Conservation (phyloP, 2,888 invertebrate genomes). For the Andricus curvator region DNA sequence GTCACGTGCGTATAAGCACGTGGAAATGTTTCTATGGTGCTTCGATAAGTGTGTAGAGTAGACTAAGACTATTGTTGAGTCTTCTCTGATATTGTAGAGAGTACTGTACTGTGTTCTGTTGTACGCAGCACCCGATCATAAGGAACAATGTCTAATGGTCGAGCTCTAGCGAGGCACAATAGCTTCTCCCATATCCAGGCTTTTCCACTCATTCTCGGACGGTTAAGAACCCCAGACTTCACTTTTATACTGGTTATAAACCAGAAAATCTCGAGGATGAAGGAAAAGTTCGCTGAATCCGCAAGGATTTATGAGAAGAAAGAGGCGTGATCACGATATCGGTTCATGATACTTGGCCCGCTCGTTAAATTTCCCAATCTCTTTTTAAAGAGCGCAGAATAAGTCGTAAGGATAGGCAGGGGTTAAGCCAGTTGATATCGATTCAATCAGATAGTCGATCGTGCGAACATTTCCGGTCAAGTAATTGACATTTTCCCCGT, state of each 20-base stretch:
- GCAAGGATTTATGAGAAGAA: conserved; percentile 52
- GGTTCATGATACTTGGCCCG: conserved; percentile 29
- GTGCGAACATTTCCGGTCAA: conserved; percentile 61
- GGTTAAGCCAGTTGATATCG: background rate
- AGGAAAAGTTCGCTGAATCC: conserved; percentile 38
- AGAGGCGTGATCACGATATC: conserved; percentile 39
- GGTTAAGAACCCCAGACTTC: conserved; percentile 34
- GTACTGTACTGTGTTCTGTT: background rate
- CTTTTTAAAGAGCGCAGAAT: background rate
- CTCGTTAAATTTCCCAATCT: conserved; percentile 6
- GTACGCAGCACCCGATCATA: background rate
- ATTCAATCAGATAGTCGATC: conserved; percentile 9
- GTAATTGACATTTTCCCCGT: conserved; percentile 63
- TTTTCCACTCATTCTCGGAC: conserved; percentile 42
- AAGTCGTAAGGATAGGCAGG: background rate
- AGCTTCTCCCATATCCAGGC: conserved; percentile 46
- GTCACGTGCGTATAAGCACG: conserved; percentile 11
- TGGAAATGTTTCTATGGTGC: conserved; percentile 1
- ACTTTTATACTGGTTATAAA: conserved; percentile 49
- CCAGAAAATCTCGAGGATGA: conserved; percentile 41
- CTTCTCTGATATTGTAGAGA: background rate
- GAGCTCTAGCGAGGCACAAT: conserved; percentile 47
- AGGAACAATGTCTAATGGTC: conserved; percentile 50
- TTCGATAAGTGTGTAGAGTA: background rate
- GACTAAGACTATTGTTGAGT: background rate